phyloP scores from a whole-genome alignment of 2,113 vertebrate genomes.

The Bostrychus sinensis region DNA sequence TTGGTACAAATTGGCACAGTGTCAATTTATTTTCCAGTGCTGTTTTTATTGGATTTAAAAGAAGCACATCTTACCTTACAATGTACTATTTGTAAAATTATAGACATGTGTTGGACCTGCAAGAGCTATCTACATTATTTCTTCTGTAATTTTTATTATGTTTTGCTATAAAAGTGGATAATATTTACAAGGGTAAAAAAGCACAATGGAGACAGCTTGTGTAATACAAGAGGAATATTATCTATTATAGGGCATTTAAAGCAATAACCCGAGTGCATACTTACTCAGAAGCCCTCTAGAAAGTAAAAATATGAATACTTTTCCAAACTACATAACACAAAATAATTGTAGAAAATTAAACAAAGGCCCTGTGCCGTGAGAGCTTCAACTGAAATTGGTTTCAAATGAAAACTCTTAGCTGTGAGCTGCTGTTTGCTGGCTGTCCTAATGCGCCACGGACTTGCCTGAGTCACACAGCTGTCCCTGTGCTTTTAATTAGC shows the following conservation, averaged over 20 bases:
- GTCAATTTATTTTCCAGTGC: slow-evolving; percentile 49
- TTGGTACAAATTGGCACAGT: slow-evolving; percentile 67
- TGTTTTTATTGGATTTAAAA: slow-evolving; percentile 53
- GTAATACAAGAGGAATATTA: slow-evolving; percentile 30
- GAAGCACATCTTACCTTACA: slow-evolving; percentile 31
- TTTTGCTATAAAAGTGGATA: no score
- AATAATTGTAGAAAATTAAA: slow-evolving; percentile 25
- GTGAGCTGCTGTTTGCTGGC: slow-evolving; percentile 53
- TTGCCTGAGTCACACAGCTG: slow-evolving; percentile 75
- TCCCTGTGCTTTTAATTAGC: slow-evolving; percentile 81
- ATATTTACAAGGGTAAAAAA: no score
- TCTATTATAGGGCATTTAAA: slow-evolving; percentile 17
- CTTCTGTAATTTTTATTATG: no score
- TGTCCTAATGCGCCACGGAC: slow-evolving; percentile 70
- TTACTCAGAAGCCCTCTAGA: no score
- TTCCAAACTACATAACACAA: slow-evolving; percentile 20
- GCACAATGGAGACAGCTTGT: no score
- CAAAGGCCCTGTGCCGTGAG: slow-evolving; percentile 22
- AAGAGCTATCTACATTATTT: no score
- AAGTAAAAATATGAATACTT: background rate
- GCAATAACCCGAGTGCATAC: no score
- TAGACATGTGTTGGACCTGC: slow-evolving; percentile 16
- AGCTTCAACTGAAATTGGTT: slow-evolving; percentile 57
- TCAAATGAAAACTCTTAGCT: slow-evolving; percentile 47
- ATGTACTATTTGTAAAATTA: slow-evolving; percentile 39